Conservation (phyloP, 2,113 vertebrate species). For the Coracopsis vasa region DNA sequence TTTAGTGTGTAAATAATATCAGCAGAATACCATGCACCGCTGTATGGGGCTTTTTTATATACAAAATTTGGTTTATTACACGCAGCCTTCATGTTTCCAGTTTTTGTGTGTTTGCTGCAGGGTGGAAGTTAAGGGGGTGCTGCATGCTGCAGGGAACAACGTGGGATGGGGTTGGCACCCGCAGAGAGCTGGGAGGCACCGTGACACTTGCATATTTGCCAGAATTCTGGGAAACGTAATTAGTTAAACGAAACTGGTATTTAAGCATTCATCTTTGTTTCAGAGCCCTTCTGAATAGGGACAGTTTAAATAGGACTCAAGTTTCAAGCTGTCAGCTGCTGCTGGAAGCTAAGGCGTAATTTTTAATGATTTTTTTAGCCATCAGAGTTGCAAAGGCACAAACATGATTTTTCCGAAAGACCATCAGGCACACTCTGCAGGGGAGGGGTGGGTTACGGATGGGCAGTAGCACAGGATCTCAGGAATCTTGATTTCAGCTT, state of each 20-base stretch:
- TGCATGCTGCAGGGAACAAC: not conserved
- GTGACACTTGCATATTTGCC: not conserved
- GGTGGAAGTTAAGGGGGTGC: conserved; percentile 9
- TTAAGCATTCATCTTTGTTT: not conserved
- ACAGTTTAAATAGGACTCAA: not conserved
- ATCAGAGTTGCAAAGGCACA: not conserved
- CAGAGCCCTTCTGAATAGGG: not conserved
- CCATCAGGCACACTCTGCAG: not conserved
- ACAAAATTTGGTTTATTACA: not conserved
- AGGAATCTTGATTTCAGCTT: not conserved
- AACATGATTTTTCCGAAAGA: not conserved
- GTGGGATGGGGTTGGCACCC: not conserved
- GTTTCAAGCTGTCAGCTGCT: not conserved
- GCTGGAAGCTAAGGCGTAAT: not conserved
- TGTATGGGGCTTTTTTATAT: not conserved
- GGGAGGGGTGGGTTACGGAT: not conserved
- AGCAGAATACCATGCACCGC: not conserved
- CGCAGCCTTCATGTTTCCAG: not conserved
- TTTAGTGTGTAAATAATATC: not conserved
- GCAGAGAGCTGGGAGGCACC: not conserved
- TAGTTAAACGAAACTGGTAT: not conserved
- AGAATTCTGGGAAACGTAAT: not conserved
- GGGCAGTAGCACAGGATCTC: not conserved
- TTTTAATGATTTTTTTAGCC: not conserved
- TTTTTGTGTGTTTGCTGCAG: not conserved